phyloP scores from a whole-genome alignment of 2,888 invertebrate species.

The Pseudococcus viburni region DNA sequence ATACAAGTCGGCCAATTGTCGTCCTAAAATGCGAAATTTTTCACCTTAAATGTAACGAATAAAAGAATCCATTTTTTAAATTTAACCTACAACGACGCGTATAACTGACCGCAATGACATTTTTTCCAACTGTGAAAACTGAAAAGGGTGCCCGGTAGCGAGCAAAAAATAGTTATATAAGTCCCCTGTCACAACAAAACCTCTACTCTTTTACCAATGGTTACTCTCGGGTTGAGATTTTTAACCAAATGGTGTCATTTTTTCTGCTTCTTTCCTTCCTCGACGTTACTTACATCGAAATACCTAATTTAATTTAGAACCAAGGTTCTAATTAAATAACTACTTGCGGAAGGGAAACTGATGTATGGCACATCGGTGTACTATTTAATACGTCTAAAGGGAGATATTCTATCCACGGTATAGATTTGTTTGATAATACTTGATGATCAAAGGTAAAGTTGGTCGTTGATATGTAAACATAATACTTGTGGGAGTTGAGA shows the following conservation, averaged over 20 bases:
- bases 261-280: neutral
- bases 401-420: neutral
- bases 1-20: constrained; percentile 8
- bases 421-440: constrained; percentile 19
- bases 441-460: constrained; percentile 40
- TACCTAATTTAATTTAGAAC: constrained; percentile 23
- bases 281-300: neutral
- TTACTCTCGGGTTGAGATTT: neutral
- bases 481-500: constrained; percentile 30
- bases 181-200: constrained; percentile 23
- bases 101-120: constrained; percentile 6
- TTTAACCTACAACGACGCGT: constrained; percentile 7
- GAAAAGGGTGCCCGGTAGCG: neutral
- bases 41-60: constrained; percentile 40
- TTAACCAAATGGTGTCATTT: constrained; percentile 8
- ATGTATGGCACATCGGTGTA: neutral
- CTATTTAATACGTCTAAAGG: neutral
- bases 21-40: constrained; percentile 8
- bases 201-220: constrained; percentile 12
- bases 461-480: constrained; percentile 40
- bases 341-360: neutral
- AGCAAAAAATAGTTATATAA: neutral
- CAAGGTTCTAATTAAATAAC: neutral
- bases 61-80: constrained; percentile 40
- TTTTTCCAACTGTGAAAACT: neutral